Conservation (phyloP, 2,888 invertebrate species). For the Drosophila algonquin region DNA sequence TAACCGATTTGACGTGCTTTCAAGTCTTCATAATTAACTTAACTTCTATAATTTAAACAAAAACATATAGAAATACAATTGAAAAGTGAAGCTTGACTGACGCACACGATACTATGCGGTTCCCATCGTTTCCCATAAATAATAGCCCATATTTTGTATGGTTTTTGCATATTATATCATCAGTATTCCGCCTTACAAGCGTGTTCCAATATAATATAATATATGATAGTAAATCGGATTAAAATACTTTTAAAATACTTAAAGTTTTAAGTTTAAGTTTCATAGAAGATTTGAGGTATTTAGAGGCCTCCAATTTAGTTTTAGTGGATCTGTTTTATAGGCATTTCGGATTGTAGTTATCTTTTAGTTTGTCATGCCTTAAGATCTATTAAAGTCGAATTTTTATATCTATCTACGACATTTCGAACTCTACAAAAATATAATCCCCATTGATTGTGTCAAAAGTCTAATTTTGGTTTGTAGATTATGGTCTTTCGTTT, state of each 20-base stretch:
- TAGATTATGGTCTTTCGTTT: neutral
- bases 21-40: neutral
- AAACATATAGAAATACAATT: neutral
- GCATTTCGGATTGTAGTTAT: too few species aligned
- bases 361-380: neutral
- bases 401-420: too few species aligned
- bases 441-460: neutral
- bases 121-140: neutral
- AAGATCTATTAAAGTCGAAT: neutral
- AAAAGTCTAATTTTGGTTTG: neutral
- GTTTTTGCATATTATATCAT: neutral
- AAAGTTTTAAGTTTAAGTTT: neutral
- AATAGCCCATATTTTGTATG: neutral
- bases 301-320: too few species aligned
- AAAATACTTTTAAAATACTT: neutral
- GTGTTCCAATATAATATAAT: neutral
- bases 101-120: neutral
- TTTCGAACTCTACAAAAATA: too few species aligned
- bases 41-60: neutral
- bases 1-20: neutral
- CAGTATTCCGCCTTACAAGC: too few species aligned
- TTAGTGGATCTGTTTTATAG: too few species aligned
- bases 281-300: too few species aligned
- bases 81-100: neutral
- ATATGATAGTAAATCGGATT: neutral